Evolutionary conservation across 1,140 invertebrate genomes (phyloP), one percentile per base, ranked within the genome.

Genomic region (Rhagoletis pomonella): DNA sequence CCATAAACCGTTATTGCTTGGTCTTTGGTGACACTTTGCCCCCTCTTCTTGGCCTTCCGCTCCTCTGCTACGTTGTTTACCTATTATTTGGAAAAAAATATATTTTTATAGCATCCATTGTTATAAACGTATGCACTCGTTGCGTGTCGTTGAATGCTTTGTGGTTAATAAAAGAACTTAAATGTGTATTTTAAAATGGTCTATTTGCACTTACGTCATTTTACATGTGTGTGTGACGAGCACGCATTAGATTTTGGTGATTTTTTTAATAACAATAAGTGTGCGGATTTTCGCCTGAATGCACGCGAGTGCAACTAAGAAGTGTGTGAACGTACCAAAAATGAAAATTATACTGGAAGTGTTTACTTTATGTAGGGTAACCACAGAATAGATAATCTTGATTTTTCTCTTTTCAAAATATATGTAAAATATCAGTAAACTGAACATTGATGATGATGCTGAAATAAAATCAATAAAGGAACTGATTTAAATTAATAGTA

Each of bases 211-310:
- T 81, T 81, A n/a, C 47, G 10, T 14, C 4, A 14, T 12, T 5
- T 5, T 10, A 55, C 60, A 4, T 42, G 17, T 73, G 42, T 73
- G 17, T 50, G 4, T 50, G 44, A 47, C 14, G 1, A 2, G n/a
- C 19, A 81, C 73, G 73, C 47, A 81, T 50, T n/a, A n/a, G 73
- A n/a, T 58, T 19, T 55, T 55, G 7, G 47, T n/a, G 19, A 81
- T 58, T 55, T 58, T 42, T 47, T 3, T 47, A 47, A 44, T 81
- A 44, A 19, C 47, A 19, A 9, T 55, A 81, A 81, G 47, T 29
- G 73, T 55, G 47, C 73, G 73, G 73, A 81, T 81, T 81, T 81
- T 17, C n/a, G 73, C 73, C n/a, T 81, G 47, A 81, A 10, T 55
- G 73, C 73, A 55, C 47, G 73, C 73, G 73, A 29, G 44, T 55